Conservation (phyloP, 2,888 invertebrate species). For the Escarpia spicata region DNA sequence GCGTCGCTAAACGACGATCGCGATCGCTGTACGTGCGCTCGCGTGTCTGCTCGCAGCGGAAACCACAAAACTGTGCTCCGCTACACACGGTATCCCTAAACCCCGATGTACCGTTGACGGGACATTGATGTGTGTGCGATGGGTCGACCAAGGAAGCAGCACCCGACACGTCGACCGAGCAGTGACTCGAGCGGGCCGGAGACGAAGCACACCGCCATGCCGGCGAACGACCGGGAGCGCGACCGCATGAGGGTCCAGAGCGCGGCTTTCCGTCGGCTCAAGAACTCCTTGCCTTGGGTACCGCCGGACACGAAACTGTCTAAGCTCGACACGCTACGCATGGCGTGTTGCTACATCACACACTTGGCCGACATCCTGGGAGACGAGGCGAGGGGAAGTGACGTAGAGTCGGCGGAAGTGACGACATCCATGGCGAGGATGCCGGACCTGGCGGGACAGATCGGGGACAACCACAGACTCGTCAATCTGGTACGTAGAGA, state of each 20-base stretch:
- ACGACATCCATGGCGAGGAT: not conserved
- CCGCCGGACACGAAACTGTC: constrained; percentile 95
- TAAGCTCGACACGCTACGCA: constrained; percentile 89
- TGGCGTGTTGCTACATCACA: constrained; percentile 93
- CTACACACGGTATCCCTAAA: not conserved
- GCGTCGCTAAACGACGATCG: not conserved
- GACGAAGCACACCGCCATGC: not conserved
- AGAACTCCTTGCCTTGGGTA: constrained; percentile 93
- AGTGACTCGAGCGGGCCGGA: constrained; percentile 7
- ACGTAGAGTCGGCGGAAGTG: not conserved
- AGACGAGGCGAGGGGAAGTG: constrained; percentile 30
- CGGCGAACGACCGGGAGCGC: constrained; percentile 89
- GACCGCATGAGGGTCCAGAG: constrained; percentile 93
- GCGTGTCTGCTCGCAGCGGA: not conserved
- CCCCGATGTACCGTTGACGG: not conserved
- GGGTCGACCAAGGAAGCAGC: not conserved
- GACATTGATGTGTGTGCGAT: not conserved
- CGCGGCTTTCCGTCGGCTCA: constrained; percentile 80
- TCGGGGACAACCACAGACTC: not conserved
- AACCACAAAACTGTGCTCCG: not conserved
- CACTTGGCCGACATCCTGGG: constrained; percentile 71
- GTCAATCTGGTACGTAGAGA: constrained; percentile 5
- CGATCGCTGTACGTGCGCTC: not conserved
- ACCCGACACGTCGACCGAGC: not conserved
- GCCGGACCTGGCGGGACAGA: not conserved